A percentile compares a stretch with the other conserved stretches of the same genome.
phyloP scores from a whole-genome alignment of 2,888 invertebrate genomes.

The Volucella zonaria region DNA sequence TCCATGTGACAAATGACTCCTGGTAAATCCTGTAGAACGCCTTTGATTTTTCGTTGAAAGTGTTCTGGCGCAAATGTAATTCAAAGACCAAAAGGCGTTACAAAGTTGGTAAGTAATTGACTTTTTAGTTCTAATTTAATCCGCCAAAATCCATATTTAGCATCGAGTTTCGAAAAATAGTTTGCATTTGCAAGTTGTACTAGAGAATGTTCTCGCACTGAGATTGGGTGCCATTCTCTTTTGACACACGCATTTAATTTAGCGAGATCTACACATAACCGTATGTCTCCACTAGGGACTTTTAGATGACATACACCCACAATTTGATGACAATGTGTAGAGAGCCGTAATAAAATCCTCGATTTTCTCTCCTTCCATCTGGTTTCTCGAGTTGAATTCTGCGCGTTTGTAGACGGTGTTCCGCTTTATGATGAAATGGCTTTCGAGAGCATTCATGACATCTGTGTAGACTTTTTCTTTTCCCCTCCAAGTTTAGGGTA shows the following conservation, averaged over 20 bases:
- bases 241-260: constrained; percentile 16
- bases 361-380: constrained; percentile 47
- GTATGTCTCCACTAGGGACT: too few species aligned
- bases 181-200: constrained; percentile 69
- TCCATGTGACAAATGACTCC: constrained; percentile 61
- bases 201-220: constrained; percentile 67
- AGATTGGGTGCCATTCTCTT: constrained; percentile 68
- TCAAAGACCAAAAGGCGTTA: constrained; percentile 63
- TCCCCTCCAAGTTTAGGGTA: background rate
- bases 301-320: too few species aligned
- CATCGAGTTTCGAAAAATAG: constrained; percentile 77
- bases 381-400: too few species aligned
- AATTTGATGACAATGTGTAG: constrained; percentile 44
- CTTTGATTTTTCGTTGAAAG: constrained; percentile 45
- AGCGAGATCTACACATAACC: constrained; percentile 32
- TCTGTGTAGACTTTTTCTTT: constrained; percentile 3
- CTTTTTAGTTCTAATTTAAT: constrained; percentile 38
- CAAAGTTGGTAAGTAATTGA: constrained; percentile 36
- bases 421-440: constrained; percentile 42
- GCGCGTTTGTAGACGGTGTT: constrained; percentile 51
- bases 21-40: constrained; percentile 31
- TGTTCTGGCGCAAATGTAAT: constrained; percentile 55
- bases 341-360: constrained; percentile 56
- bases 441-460: constrained; percentile 18
- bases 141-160: constrained; percentile 69